Conservation (phyloP, 35 echinoderm and acorn worm genomes). For the Apostichopus parvimensis region DNA sequence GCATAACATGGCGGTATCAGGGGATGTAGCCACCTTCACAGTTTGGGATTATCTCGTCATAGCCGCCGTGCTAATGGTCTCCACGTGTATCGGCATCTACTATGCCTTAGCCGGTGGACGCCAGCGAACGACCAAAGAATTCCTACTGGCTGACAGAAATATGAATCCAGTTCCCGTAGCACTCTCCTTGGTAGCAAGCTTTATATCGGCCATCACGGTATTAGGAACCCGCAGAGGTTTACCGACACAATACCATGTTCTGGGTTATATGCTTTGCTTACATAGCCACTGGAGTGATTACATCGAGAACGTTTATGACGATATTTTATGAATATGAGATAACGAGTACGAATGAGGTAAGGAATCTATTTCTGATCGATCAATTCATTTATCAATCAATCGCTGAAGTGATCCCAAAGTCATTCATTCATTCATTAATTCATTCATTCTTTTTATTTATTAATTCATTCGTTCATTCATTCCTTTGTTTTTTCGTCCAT, state of each 20-base stretch:
- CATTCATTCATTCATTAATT: no score
- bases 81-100: conserved; percentile 67
- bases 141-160: conserved; percentile 59
- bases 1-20: not conserved
- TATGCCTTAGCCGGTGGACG: conserved; percentile 56
- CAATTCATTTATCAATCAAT: no score
- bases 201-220: conserved; percentile 73
- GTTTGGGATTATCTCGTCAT: conserved; percentile 70
- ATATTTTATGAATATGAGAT: conserved; percentile 63
- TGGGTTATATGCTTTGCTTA: conserved; percentile 43
- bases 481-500: no score
- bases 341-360: conserved; percentile 72
- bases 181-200: conserved; percentile 66
- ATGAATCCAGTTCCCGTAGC: conserved; percentile 70
- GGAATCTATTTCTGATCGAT: not conserved
- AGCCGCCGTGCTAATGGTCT: conserved; percentile 50
- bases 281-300: conserved; percentile 39
- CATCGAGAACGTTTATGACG: conserved; percentile 55
- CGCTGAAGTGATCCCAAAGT: no score
- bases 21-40: conserved; percentile 36
- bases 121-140: conserved; percentile 58
- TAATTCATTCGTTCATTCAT: no score
- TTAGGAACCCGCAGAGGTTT: conserved; percentile 66
- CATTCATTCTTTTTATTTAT: no score
- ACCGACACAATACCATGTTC: conserved; percentile 61